A percentile compares a stretch with the other conserved stretches of the same genome.
Conservation (phyloP, 1,140 invertebrate genomes). For the Drosophila funebris region DNA sequence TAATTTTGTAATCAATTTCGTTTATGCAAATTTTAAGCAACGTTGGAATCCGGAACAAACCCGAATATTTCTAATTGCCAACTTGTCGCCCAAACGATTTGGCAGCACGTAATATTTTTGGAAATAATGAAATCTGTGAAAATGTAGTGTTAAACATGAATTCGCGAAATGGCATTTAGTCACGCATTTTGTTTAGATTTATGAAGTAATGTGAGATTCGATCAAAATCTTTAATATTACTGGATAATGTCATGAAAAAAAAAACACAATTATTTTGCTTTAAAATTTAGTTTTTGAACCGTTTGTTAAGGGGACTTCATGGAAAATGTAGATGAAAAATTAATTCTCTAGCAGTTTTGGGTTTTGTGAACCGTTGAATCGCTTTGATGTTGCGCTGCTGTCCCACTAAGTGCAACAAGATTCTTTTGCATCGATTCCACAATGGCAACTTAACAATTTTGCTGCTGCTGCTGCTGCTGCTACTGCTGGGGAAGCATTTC, state of each 20-base stretch:
- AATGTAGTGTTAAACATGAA: conserved; percentile 1
- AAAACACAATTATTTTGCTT: background rate
- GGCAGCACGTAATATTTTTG: background rate
- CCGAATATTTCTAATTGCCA: background rate
- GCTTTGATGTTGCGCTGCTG: background rate
- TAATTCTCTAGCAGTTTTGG: too few relatives aligned
- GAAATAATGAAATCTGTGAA: background rate
- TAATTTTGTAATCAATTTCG: background rate
- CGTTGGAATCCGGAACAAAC: background rate
- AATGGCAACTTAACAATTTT: conserved; percentile 10
- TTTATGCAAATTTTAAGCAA: background rate
- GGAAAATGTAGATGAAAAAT: too few relatives aligned
- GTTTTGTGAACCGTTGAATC: too few relatives aligned
- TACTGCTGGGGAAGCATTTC: background rate
- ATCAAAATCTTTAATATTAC: background rate
- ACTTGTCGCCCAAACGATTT: background rate
- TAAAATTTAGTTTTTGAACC: background rate
- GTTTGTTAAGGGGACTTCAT: background rate
- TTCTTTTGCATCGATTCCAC: background rate
- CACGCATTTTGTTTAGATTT: background rate
- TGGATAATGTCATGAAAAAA: background rate
- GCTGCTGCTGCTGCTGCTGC: background rate
- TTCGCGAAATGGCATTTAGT: background rate
- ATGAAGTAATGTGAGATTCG: background rate
- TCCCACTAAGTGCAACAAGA: background rate